phyloP scores from a whole-genome alignment of 2,113 vertebrate species.

The Cariama cristata region DNA sequence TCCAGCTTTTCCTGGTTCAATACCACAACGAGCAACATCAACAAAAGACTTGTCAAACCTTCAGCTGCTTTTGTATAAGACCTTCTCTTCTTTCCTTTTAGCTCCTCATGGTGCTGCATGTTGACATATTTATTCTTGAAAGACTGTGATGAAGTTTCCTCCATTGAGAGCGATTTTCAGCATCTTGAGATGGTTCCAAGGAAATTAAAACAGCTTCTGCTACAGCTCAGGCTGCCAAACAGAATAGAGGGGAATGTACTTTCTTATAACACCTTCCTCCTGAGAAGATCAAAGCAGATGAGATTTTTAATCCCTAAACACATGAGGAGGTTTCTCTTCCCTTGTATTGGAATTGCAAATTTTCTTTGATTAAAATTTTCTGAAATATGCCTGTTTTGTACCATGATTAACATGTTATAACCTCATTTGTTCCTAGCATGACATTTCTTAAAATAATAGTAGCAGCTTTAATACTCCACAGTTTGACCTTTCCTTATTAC shows the following conservation, averaged over 20 bases:
- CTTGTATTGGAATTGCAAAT: neutral
- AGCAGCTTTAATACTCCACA: neutral
- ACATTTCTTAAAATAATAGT: neutral
- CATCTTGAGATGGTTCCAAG: neutral
- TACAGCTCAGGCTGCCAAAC: neutral
- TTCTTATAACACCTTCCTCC: neutral
- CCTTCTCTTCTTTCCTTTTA: neutral
- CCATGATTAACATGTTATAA: neutral
- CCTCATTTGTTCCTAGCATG: neutral
- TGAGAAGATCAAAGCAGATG: neutral
- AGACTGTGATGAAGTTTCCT: neutral
- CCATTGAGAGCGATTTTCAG: neutral
- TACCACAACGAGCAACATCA: neutral
- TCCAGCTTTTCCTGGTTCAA: neutral
- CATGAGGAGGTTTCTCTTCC: neutral
- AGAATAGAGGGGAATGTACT: neutral
- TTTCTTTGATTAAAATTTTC: neutral
- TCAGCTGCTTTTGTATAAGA: neutral
- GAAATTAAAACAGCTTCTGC: neutral
- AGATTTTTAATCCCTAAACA: neutral
- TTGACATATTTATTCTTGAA: neutral
- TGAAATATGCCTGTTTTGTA: neutral
- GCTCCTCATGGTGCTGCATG: neutral
- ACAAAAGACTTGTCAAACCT: neutral
- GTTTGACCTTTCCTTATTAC: neutral